Percentiles rank a stretch among this genome's conserved stretches.
Conservation (phyloP, 2,113 vertebrate genomes). For the Halichoerus grypus region DNA sequence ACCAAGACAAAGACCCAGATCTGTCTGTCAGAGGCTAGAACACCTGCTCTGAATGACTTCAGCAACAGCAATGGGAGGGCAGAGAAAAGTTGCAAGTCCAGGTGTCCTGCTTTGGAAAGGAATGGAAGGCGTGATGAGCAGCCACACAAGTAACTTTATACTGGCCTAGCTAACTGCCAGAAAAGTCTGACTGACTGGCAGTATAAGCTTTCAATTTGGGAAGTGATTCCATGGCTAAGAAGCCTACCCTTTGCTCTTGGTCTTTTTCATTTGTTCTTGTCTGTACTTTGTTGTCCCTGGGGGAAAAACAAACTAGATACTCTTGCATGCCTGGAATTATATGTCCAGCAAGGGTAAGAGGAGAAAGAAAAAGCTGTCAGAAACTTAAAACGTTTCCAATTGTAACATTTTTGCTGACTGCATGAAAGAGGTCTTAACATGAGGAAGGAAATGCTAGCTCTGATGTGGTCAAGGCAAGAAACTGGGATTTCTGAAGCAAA, state of each 20-base stretch:
- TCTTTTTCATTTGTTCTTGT: not conserved
- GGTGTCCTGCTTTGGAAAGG: not conserved
- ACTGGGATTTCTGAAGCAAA: not conserved
- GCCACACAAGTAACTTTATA: not conserved
- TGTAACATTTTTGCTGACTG: not conserved
- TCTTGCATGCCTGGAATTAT: not conserved
- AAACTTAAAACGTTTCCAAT: not conserved
- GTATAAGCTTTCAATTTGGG: not conserved
- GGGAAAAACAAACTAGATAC: too few species aligned
- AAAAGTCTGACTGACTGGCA: not conserved
- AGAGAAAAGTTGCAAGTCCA: not conserved
- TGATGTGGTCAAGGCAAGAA: not conserved
- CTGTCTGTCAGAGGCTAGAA: not conserved
- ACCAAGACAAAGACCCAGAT: not conserved
- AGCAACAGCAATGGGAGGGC: not conserved
- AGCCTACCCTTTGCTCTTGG: not conserved
- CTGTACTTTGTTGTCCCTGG: not conserved
- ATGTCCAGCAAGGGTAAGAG: not conserved
- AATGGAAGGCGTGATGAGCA: not conserved
- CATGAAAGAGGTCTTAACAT: not conserved
- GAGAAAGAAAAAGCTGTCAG: not conserved
- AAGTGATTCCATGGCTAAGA: not conserved
- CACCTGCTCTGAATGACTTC: not conserved
- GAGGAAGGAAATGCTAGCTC: not conserved
- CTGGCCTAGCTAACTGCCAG: not conserved